phyloP scores from a whole-genome alignment of 2,113 vertebrate species.

The Chamaetylas fuelleborni region DNA sequence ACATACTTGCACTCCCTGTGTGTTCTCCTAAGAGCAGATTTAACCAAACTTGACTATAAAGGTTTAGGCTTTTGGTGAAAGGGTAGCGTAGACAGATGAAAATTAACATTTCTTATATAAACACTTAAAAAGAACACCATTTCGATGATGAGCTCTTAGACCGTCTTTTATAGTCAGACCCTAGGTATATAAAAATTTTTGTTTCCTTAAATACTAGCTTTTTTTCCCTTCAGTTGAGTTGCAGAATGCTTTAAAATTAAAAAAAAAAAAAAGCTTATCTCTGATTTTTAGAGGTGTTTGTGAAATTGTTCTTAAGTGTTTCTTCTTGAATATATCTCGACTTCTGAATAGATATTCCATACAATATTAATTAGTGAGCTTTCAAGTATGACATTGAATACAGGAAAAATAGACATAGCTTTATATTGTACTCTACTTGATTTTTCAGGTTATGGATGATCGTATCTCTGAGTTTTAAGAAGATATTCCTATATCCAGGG shows the following conservation, averaged over 20 bases:
- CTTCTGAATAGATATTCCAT: neutral
- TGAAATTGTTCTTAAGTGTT: neutral
- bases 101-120: neutral
- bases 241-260: neutral
- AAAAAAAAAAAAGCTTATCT: neutral
- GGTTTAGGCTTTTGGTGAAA: neutral
- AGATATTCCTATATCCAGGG: neutral
- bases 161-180: neutral
- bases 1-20: neutral
- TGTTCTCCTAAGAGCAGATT: neutral
- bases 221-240: neutral
- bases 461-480: neutral
- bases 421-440: neutral
- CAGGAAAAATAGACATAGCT: neutral
- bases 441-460: neutral
- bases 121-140: neutral
- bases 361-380: neutral
- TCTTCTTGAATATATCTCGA: neutral
- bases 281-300: neutral
- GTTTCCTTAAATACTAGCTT: neutral
- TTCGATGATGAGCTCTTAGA: neutral
- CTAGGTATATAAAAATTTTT: neutral
- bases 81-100: neutral
- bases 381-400: neutral
- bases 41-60: neutral